Conservation (phyloP, 2,113 vertebrate species). For the Raphicerus campestris region DNA sequence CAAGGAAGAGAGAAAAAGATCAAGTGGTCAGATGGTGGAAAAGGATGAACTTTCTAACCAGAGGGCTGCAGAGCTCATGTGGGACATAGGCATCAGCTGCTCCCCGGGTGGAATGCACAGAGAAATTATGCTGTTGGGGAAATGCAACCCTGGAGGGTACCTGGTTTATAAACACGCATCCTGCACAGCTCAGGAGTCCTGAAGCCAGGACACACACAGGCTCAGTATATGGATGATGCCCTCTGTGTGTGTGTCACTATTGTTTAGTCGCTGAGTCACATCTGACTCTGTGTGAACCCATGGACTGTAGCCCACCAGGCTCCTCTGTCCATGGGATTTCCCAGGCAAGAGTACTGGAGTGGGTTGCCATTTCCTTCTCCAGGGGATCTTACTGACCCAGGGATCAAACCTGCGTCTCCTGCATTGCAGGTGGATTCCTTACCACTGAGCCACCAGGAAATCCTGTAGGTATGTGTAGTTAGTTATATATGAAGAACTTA, state of each 20-base stretch:
- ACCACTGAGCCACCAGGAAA: not conserved
- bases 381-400: not conserved
- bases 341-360: not conserved
- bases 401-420: not conserved
- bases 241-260: not conserved
- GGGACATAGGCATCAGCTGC: accelerated
- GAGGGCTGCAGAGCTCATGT: not conserved
- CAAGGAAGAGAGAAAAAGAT: not conserved
- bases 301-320: not conserved
- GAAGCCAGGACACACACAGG: accelerated
- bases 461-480: not conserved
- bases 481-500: accelerated
- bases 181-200: accelerated
- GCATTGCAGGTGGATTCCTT: not conserved
- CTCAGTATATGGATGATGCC: accelerated
- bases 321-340: not conserved
- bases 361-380: not conserved
- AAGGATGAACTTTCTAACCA: accelerated
- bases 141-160: accelerated
- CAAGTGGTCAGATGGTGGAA: accelerated
- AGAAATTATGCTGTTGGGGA: accelerated
- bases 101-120: accelerated
- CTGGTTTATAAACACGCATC: accelerated
- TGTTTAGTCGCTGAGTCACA: not conserved
- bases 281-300: not conserved